Percentiles rank a stretch among this genome's conserved stretches.
Conservation (phyloP, 2,888 invertebrate species). For the Rotaria magnacalcarata region DNA sequence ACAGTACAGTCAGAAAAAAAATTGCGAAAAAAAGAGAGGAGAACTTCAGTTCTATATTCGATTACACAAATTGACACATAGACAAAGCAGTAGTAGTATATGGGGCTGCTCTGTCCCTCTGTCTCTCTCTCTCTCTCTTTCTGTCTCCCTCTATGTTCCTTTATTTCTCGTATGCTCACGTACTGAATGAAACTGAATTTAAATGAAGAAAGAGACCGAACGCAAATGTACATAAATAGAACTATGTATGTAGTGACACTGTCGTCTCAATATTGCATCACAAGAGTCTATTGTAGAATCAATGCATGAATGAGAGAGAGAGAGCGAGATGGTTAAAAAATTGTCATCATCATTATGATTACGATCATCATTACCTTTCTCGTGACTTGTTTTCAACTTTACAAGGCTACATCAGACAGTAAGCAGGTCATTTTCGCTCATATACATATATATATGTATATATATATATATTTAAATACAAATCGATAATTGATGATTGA, state of each 20-base stretch:
- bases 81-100: constrained; percentile 18
- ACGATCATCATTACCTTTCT: not conserved
- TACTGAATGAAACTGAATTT: constrained; percentile 16
- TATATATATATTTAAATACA: not conserved
- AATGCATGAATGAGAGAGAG: not conserved
- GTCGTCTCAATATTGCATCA: constrained; percentile 11
- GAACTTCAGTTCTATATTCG: constrained; percentile 18
- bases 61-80: constrained; percentile 31
- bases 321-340: not conserved
- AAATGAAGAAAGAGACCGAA: constrained; percentile 16
- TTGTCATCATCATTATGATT: not conserved
- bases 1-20: not conserved
- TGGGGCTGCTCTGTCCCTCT: not conserved
- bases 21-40: not conserved
- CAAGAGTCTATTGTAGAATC: not conserved
- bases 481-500: constrained; percentile 14
- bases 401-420: constrained; percentile 5
- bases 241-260: not conserved
- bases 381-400: not conserved
- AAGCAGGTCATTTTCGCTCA: constrained; percentile 18
- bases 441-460: not conserved
- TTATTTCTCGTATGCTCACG: not conserved
- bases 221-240: constrained; percentile 26
- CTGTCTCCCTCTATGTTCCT: not conserved
- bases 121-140: not conserved